Percentiles rank a stretch among this genome's conserved stretches.
Conservation (phyloP, 2,888 invertebrate species). For the Megaustenia siamemsis region DNA sequence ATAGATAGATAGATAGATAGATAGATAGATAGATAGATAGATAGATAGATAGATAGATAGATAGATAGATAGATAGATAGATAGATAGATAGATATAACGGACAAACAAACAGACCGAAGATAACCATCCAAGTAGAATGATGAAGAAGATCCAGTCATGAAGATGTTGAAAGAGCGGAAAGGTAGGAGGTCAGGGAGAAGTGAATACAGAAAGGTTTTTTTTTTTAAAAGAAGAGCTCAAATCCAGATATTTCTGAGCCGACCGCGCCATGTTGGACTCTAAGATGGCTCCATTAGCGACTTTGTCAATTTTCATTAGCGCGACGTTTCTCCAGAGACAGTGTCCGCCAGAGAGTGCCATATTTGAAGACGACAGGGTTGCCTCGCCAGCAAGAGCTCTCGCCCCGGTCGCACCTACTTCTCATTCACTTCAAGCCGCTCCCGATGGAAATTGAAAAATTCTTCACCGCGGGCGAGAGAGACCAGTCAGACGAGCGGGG, state of each 20-base stretch:
- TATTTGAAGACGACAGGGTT: constrained; percentile 52
- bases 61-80: constrained; percentile 13
- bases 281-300: constrained; percentile 70
- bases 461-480: constrained; percentile 27
- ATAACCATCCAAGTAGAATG: neutral
- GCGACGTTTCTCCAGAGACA: constrained; percentile 61
- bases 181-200: too few species aligned
- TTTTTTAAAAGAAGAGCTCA: too few species aligned
- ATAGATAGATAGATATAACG: constrained; percentile 3
- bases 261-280: constrained; percentile 43
- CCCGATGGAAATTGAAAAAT: constrained; percentile 46
- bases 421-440: constrained; percentile 43
- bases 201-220: neutral
- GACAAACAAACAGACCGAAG: neutral
- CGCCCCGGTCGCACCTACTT: neutral
- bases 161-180: neutral
- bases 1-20: constrained; percentile 40
- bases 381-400: constrained; percentile 38
- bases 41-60: neutral
- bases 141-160: neutral
- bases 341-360: constrained; percentile 52
- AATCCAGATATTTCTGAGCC: neutral
- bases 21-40: constrained; percentile 27
- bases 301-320: constrained; percentile 72
- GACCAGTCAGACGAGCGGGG: neutral